Evolutionary conservation across 2,113 vertebrate genomes (phyloP), one percentile per base, ranked within the genome.

Genomic region (Motacilla tschutschensis): DNA sequence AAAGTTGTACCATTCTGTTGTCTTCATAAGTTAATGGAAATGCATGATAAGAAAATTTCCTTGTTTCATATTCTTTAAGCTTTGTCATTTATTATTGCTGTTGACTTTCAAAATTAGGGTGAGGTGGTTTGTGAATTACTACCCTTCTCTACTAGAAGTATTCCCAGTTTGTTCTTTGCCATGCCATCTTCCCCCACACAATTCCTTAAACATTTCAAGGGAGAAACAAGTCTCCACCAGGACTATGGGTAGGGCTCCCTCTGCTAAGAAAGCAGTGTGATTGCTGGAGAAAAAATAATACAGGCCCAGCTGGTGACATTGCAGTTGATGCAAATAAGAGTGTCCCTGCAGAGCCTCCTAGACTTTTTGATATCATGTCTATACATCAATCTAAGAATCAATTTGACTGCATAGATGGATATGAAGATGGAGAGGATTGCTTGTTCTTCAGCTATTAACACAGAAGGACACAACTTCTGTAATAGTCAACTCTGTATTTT

Each of bases 361-460:
- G 82, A 29, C 78, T 74, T 92, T 93, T 77, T 79, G 46, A 16
- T 93, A 94, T 92, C 25, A 5, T 92, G 75, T 36, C 66, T 91
- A 91, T 92, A 94, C 95, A 95, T 96, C 92, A 89, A 50, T 72
- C 46, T 76, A 90, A 89, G 73, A 93, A 94, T 75, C 59, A 85
- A 46, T 94, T 93, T 91, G 84, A 86, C 92, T 95, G 43, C 40
- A 82, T 77, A 81, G 74, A 88, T 92, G 93, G 88, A 89, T 51
- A 82, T 51, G 82, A 94, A 96, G 82, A 65, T 77, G 82, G 72
- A 96, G 81, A 87, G 53, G n/a, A 70, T 38, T 77, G 47, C 62
- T 93, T 95, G 40, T 20, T 94, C 40, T 94, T 80, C 36, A 93
- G 41, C 64, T 85, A 60, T 91, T 85, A 91, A 66, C 91, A 85